A percentile compares a stretch with the other conserved stretches of the same genome.
Evolutionary conservation across 2,113 vertebrate genomes (phyloP).

Genomic region (Actenoides lindsayi): DNA sequence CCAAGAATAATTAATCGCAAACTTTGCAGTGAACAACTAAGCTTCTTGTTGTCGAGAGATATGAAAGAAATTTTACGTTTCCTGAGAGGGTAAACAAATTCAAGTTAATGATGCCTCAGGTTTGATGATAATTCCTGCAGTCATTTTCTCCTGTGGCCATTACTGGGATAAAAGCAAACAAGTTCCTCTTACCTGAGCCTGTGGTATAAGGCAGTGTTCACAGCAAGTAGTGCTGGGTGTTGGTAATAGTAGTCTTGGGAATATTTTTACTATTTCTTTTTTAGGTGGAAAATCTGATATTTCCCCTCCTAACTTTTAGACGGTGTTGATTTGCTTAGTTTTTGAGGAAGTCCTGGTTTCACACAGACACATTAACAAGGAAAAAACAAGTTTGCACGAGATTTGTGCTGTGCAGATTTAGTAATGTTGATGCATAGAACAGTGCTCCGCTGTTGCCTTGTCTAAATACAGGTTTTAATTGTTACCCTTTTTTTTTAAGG

Average conservation of each 20-base stretch:
- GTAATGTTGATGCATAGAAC: neutral
- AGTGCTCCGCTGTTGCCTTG: neutral
- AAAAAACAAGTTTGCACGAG: neutral
- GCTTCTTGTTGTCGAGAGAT: neutral
- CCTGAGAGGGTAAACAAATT: neutral
- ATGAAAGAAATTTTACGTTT: neutral
- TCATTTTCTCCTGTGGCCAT: neutral
- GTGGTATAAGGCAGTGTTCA: neutral
- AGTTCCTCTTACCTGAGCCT: neutral
- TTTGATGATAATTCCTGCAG: neutral
- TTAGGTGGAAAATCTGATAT: neutral
- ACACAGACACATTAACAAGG: neutral
- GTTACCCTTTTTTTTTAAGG: neutral
- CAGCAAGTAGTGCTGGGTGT: neutral
- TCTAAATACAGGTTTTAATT: neutral
- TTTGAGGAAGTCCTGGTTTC: neutral
- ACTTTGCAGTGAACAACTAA: neutral
- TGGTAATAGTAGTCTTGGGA: neutral
- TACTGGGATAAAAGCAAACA: neutral
- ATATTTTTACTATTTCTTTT: neutral
- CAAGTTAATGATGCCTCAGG: neutral
- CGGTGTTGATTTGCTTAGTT: neutral
- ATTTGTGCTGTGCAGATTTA: neutral
- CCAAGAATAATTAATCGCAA: neutral
- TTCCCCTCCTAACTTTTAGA: neutral